These are phyloP conservation scores for Augiades crinisus DNA, from an alignment of 2,888 invertebrate genomes.

Conservation along the genomic window DNA sequence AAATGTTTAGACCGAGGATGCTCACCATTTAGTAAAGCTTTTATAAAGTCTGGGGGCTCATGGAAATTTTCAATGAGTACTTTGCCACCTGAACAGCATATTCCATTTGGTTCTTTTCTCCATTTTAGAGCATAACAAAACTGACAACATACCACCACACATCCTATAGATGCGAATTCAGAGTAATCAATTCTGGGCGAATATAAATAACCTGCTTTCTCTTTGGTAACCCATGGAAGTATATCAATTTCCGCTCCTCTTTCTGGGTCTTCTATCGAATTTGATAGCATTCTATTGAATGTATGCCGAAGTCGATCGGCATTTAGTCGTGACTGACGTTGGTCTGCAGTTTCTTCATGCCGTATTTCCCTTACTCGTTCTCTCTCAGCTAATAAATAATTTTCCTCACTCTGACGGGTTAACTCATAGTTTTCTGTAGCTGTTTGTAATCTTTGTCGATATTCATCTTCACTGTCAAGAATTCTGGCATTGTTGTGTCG, in stretches of 20 bases:
- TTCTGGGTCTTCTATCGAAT: constrained; percentile 11
- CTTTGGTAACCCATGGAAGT: neutral
- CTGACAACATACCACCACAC: constrained; percentile 11
- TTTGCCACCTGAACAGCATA: constrained; percentile 32
- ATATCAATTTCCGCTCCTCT: neutral
- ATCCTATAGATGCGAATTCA: constrained; percentile 9
- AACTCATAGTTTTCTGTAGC: neutral
- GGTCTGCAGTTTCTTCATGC: constrained; percentile 5
- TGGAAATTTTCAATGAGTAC: constrained; percentile 14
- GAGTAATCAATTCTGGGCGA: constrained; percentile 4
- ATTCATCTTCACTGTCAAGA: constrained; percentile 1
- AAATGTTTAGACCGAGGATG: constrained; percentile 31
- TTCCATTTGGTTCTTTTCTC: constrained; percentile 22
- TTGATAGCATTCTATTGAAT: constrained; percentile 5
- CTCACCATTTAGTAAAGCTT: constrained; percentile 18
- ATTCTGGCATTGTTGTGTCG: neutral
- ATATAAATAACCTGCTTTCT: constrained; percentile 4
- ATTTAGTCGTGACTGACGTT: constrained; percentile 7
- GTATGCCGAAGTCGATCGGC: constrained; percentile 10
- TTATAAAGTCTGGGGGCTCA: constrained; percentile 26
- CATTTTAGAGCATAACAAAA: constrained; percentile 28
- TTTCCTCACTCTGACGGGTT: neutral
- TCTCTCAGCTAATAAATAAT: constrained; percentile 5
- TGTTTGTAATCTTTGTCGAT: constrained; percentile 2
- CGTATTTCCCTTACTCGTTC: constrained; percentile 8